Base-by-base conservation (phyloP, 1,140 invertebrate genomes). In the Battus philenor region DNA sequence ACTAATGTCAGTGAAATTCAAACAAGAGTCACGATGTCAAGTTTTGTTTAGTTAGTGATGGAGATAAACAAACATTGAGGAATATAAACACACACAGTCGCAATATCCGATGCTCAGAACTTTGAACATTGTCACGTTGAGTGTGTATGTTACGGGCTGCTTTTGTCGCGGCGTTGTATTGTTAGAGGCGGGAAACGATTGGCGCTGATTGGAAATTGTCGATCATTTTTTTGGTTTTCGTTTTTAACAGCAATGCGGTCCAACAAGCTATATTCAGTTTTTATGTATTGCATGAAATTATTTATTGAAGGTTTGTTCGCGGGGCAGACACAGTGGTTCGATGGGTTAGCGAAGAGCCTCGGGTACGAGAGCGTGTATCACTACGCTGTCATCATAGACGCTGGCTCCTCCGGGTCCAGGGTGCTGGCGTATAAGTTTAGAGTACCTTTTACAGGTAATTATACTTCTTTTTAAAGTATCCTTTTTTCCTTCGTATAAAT, bases 311-410 rank as follows among this genome's bases (percentile, higher is more conserved):
- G 79, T 44, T 39, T 82, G 33, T 71, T 81, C 49, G 79, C 81
- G 20, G 76, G 76, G 31, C 79, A 83, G 67, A 66, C 72, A 41
- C 71, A 70, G 53, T 73, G 68, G 80, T 59, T 92, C 54, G 92
- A 93, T 66, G 87, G 88, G 10, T 56, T 93, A 17, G 91, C 90
- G 24, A 89, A 90, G 56, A 86, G 83, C 47, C 80, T 94, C 20
- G 92, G 92, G 2, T 90, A 93, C 60, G 87, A 91, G 69, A 90
- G 70, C 47, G 69, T 92, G 47, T 88, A 90, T 15, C 92, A 94
- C 44, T 93, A 97, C 87, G 95, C 95, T 0, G 93, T 97, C n/a
- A 92, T 99, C 29, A 95, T 99, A 47, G 97, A 99, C 87, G 97
- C 97, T 1, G 97, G 97, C 7, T 97, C 95, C 12, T 99, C 98